Evolutionary conservation across 2,113 vertebrate genomes (phyloP).

Genomic region (Pseudorasbora parva): DNA sequence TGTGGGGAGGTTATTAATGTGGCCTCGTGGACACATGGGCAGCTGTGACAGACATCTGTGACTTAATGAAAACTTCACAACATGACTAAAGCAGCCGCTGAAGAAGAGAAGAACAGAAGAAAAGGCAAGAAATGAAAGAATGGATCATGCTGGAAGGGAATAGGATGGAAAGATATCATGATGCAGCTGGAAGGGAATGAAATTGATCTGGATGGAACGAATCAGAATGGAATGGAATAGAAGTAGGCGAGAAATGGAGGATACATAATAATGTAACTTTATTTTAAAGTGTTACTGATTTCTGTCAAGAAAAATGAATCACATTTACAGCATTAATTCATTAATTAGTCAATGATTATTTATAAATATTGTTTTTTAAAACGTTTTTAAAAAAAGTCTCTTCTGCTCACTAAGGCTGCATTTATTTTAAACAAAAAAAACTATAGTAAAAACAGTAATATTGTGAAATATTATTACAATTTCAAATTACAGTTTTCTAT

Average conservation of each 20-base stretch:
- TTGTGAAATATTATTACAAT: no score
- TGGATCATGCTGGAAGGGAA: conserved; percentile 9
- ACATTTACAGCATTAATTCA: not conserved
- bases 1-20: conserved; percentile 43
- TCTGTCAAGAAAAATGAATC: not conserved
- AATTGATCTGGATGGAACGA: not conserved
- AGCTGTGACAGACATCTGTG: conserved; percentile 10
- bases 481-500: no score
- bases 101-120: not conserved
- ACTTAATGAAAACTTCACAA: conserved; percentile 33
- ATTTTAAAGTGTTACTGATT: no score
- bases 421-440: no score
- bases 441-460: no score
- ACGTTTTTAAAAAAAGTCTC: no score
- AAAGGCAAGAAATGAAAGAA: conserved; percentile 19
- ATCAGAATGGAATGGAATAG: not conserved
- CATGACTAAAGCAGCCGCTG: not conserved
- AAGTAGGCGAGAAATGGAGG: not conserved
- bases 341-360: not conserved
- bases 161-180: not conserved
- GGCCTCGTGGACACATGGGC: conserved; percentile 16
- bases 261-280: no score
- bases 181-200: conserved; percentile 7
- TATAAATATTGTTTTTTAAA: not conserved
- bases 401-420: no score